Evolutionary conservation across 2,113 vertebrate genomes (phyloP).

Genomic region (Tetrao urogallus): DNA sequence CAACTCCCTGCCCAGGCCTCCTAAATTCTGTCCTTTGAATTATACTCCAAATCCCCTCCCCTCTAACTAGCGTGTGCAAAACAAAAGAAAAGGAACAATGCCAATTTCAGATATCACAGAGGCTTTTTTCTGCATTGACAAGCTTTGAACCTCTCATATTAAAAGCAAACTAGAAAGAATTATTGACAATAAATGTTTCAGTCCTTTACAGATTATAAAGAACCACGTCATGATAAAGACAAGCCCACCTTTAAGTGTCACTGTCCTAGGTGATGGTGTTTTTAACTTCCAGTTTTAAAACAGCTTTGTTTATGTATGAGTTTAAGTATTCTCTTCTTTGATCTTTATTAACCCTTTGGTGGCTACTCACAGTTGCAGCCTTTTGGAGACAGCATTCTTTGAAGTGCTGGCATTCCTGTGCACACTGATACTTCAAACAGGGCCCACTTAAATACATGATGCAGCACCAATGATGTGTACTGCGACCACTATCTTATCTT

Average conservation of each 20-base stretch:
- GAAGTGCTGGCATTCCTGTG: constrained; percentile 46
- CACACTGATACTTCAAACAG: constrained; percentile 34
- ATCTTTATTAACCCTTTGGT: constrained; percentile 66
- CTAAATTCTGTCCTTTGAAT: not conserved
- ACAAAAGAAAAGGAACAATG: not conserved
- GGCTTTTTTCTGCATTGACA: not conserved
- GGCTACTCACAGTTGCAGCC: not conserved
- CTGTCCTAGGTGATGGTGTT: not conserved
- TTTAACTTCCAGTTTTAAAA: constrained; percentile 33
- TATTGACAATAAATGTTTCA: not conserved
- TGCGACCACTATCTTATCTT: not conserved
- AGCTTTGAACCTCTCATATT: constrained; percentile 35
- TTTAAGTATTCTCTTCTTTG: constrained; percentile 29
- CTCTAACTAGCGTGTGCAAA: not conserved
- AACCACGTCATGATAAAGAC: not conserved
- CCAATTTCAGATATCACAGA: not conserved
- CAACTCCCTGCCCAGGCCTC: not conserved
- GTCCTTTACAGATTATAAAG: not conserved
- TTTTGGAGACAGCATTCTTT: constrained; percentile 45
- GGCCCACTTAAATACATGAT: not conserved
- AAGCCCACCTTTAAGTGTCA: constrained; percentile 21
- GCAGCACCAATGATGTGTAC: not conserved
- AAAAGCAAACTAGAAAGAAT: constrained; percentile 19
- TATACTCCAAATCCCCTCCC: not conserved
- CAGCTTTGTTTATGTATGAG: constrained; percentile 39